Percentiles rank a stretch among this genome's conserved stretches.
phyloP scores from a whole-genome alignment of 2,113 vertebrate genomes.

The Piprites chloris region DNA sequence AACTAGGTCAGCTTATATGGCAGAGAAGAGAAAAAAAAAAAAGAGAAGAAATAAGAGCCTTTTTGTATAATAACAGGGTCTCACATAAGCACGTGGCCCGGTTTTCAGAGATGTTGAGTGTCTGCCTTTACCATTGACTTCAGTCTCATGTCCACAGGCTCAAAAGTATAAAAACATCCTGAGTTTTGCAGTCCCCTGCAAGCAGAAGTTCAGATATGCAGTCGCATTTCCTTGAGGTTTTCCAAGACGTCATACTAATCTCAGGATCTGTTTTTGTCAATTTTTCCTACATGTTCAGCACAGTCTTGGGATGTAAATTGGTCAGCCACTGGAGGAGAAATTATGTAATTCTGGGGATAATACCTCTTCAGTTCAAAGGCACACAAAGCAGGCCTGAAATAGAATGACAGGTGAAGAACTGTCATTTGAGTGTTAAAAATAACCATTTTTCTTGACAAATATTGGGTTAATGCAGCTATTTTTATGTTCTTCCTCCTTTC shows the following conservation, averaged over 20 bases:
- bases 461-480: not conserved
- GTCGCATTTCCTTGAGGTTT: not conserved
- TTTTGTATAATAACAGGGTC: not conserved
- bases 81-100: not conserved
- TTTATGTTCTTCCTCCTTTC: not conserved
- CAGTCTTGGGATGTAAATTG: not conserved
- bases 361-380: not conserved
- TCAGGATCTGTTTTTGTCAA: not conserved
- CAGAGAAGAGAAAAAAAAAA: conserved; percentile 11
- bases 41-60: not conserved
- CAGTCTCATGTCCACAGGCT: not conserved
- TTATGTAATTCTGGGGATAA: not conserved
- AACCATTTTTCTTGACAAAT: not conserved
- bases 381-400: not conserved
- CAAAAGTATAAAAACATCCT: not conserved
- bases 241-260: not conserved
- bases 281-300: not conserved
- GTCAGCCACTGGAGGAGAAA: not conserved
- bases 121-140: not conserved
- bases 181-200: not conserved
- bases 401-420: not conserved
- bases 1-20: conserved; percentile 31
- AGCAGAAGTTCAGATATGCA: not conserved
- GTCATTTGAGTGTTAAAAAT: not conserved
- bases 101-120: not conserved